Conservation (phyloP, 2,113 vertebrate genomes). For the Myocastor coypus region DNA sequence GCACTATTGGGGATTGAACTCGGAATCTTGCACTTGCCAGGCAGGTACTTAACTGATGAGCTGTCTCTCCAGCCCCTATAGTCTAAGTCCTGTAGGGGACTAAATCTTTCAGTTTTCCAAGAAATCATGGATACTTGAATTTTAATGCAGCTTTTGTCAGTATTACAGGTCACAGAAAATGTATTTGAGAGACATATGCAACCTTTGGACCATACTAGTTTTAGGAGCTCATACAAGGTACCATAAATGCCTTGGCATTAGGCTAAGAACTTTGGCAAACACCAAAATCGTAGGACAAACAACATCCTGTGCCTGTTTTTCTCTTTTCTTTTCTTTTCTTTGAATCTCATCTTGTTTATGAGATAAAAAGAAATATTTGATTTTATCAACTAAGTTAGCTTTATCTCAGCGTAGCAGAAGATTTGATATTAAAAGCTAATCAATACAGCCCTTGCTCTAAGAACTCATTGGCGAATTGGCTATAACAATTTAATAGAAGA, state of each 20-base stretch:
- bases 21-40: too few relatives aligned
- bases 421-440: slow-evolving; percentile 71
- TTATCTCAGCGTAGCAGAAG: slow-evolving; percentile 47
- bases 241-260: background rate
- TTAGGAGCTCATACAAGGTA: background rate
- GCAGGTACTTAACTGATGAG: too few relatives aligned
- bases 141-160: slow-evolving; percentile 24
- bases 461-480: slow-evolving; percentile 38
- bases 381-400: slow-evolving; percentile 50
- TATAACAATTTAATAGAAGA: slow-evolving; percentile 50
- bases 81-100: too few relatives aligned
- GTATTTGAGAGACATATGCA: background rate
- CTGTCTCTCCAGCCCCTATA: background rate
- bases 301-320: background rate
- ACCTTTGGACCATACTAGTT: background rate
- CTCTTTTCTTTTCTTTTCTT: background rate
- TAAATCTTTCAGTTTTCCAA: background rate
- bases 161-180: background rate
- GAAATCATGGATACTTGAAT: background rate
- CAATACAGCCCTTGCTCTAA: slow-evolving; percentile 59
- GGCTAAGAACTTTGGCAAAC: background rate
- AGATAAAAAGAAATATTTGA: slow-evolving; percentile 45
- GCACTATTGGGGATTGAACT: too few relatives aligned
- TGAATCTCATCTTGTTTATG: background rate
- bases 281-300: background rate